Percentiles rank a stretch among this genome's conserved stretches.
Conservation (phyloP, 92 coral and sea anemone genomes). For the Porites evermanni region DNA sequence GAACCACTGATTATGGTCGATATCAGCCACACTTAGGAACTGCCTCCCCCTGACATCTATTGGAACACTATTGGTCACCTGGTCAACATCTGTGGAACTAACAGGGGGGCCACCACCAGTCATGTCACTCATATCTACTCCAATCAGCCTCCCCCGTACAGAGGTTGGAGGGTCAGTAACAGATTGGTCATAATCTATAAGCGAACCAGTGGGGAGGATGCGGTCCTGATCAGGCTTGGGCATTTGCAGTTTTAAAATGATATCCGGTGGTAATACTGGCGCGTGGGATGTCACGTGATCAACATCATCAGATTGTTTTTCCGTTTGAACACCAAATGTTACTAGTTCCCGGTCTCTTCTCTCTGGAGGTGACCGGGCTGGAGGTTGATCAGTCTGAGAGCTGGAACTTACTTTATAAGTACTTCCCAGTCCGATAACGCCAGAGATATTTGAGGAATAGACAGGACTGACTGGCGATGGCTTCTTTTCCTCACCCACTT, state of each 20-base stretch:
- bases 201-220: constrained; percentile 23
- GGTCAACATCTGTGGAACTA: not conserved
- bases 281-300: constrained; percentile 44
- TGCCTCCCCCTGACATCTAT: constrained; percentile 52
- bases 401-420: constrained; percentile 37
- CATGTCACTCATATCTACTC: not conserved
- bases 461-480: constrained; percentile 1
- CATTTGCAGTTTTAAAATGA: constrained; percentile 78
- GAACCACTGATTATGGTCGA: constrained; percentile 78
- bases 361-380: not conserved
- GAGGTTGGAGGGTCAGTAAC: constrained; percentile 1
- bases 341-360: constrained; percentile 18
- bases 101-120: constrained; percentile 18
- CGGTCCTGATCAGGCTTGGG: constrained; percentile 22
- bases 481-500: constrained; percentile 45
- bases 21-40: constrained; percentile 96
- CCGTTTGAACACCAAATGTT: constrained; percentile 47
- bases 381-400: constrained; percentile 37
- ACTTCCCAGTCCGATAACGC: not conserved
- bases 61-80: not conserved
- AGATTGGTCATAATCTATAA: constrained; percentile 4
- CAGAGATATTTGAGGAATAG: not conserved
- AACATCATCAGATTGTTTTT: not conserved
- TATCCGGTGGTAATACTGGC: constrained; percentile 83
- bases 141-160: constrained; percentile 17